Base-by-base conservation (phyloP, 2,888 invertebrate species). In the Melinaea menophilus region DNA sequence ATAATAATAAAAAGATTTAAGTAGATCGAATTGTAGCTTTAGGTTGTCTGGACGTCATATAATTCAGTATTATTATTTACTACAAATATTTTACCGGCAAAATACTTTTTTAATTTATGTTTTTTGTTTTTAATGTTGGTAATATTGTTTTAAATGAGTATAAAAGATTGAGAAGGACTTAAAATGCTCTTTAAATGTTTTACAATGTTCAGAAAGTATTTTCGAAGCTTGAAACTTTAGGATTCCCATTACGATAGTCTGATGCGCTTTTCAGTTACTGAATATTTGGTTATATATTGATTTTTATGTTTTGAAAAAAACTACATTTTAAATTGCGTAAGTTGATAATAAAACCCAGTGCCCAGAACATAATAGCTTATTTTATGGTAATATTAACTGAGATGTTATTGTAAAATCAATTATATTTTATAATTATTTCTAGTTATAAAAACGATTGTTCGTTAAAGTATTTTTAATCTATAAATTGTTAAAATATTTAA, bases 371-470 rank as follows among this genome's bases (percentile, higher is more conserved):
- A 22, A 22, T 22, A 22, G 22, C 22, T 22, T 22, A 22, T 13
- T 48, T 48, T 12, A 64, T 59, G 61, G 59, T 64, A 66, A 64
- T 62, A 67, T 62, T 64, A 61, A 64, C 61, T 61, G 57, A 54
- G 55, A 31, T 64, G 69, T 37, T 37, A 37, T 37, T 37, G 7
- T 37, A 41, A 41, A 41, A 9, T 41, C 41, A 41, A 9, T 11
- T 9, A 41, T 11, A 41, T 41, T 9, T 3, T 9, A 9, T 41
- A 5, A 9, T 9, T 41, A 7, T 41, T 41, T 5, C 9, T 11
- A 9, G 9, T 41, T 41, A 41, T 41, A 37, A 9, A 41, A 41
- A 41, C 7, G 2, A 5, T 9, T 1, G 7, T 41, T 41, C 41
- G 3, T 41, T 41, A 41, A 41, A 41, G 37, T 41, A 41, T 41